These are phyloP conservation scores for Epirrita christyi DNA, from an alignment of 2,888 invertebrate species.

Conservation along the genomic window DNA sequence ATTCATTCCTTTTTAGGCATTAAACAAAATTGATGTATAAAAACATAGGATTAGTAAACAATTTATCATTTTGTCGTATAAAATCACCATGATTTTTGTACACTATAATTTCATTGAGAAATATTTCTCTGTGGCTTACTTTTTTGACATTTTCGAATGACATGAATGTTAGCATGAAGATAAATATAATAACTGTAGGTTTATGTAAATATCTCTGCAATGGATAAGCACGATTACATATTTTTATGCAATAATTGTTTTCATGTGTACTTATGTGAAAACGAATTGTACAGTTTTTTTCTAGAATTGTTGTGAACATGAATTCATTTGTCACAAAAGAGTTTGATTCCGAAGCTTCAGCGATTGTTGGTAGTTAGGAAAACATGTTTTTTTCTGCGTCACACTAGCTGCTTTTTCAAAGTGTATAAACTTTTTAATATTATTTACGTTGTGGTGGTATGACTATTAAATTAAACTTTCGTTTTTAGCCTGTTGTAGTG, in stretches of 20 bases:
- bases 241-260: slow-evolving; percentile 48
- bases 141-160: slow-evolving; percentile 39
- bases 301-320: slow-evolving; percentile 18
- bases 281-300: slow-evolving; percentile 19
- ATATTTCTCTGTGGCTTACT: slow-evolving; percentile 59
- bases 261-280: slow-evolving; percentile 34
- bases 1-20: slow-evolving; percentile 78
- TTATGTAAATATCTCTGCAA: slow-evolving; percentile 76
- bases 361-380: too few species aligned
- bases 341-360: slow-evolving; percentile 8
- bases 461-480: slow-evolving; percentile 41
- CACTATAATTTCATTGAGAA: slow-evolving; percentile 58
- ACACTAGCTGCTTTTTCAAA: slow-evolving; percentile 24
- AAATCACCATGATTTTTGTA: slow-evolving; percentile 54
- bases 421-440: slow-evolving; percentile 25
- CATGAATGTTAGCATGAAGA: slow-evolving; percentile 58
- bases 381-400: slow-evolving; percentile 12
- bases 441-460: slow-evolving; percentile 40
- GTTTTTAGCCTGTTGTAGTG: slow-evolving; percentile 62
- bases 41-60: slow-evolving; percentile 44
- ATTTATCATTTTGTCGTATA: slow-evolving; percentile 43
- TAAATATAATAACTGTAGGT: slow-evolving; percentile 62
- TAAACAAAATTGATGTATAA: slow-evolving; percentile 64
- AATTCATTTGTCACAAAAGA: slow-evolving; percentile 26
- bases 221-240: slow-evolving; percentile 46